Percentiles rank a stretch among this genome's conserved stretches.
phyloP scores from a whole-genome alignment of 2,113 vertebrate genomes.

The Sorex araneus region DNA sequence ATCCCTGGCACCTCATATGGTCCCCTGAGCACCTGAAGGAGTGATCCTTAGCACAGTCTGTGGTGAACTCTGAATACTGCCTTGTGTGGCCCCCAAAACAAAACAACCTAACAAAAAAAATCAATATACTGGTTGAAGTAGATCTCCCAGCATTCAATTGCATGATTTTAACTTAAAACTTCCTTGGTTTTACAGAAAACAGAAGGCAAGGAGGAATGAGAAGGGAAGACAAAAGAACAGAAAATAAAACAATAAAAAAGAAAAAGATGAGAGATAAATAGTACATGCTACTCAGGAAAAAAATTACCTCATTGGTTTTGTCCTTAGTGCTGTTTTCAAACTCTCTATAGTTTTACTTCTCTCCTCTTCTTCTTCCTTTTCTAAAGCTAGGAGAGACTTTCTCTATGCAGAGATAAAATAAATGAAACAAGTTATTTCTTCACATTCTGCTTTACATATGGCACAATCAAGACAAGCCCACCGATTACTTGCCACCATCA shows the following conservation, averaged over 20 bases:
- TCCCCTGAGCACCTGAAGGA: too few species aligned
- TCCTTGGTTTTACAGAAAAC: not conserved
- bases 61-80: too few species aligned
- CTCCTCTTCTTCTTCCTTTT: slow-evolving; percentile 98
- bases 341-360: slow-evolving; percentile 99
- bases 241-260: not conserved
- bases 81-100: too few species aligned
- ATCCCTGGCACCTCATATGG: too few species aligned
- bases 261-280: not conserved
- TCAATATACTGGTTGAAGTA: not conserved
- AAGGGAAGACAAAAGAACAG: not conserved
- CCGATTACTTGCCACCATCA: not conserved
- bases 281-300: not conserved
- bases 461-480: slow-evolving; percentile 31
- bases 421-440: slow-evolving; percentile 51
- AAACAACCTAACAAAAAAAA: not conserved
- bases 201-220: not conserved
- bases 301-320: slow-evolving; percentile 97
- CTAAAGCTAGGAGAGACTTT: slow-evolving; percentile 95
- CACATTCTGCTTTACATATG: slow-evolving; percentile 50
- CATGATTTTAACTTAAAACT: slow-evolving; percentile 58
- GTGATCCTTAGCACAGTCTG: too few species aligned
- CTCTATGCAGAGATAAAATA: slow-evolving; percentile 90
- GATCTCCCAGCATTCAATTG: not conserved
- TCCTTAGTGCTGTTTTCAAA: slow-evolving; percentile 97